Base-by-base conservation (phyloP, 1,140 invertebrate genomes). In the Palaemon carinicauda region DNA sequence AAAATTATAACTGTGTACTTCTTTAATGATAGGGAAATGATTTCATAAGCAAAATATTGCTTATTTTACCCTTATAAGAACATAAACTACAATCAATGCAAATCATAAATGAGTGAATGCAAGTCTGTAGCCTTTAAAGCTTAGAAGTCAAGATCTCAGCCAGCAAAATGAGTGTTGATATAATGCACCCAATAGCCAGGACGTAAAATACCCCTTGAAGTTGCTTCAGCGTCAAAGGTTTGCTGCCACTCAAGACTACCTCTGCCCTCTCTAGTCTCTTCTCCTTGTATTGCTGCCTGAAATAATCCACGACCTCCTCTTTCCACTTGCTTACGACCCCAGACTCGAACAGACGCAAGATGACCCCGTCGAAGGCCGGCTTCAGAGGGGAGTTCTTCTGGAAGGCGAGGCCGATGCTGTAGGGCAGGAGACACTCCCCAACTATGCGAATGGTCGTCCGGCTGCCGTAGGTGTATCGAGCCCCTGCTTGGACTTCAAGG, bases 361-460 rank as follows among this genome's bases (percentile, higher is more conserved):
- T 85, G 0, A 82, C 60, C 17, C 51, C 71, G 19, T 82, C 71
- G n/a, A 89, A 82, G 51, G 73, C 56, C n/a, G 56, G 24, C 51
- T 79, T 85, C 27, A 89, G 82, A 12, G 87, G 85, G n/a, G 89
- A 89, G 69, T 89, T 88, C 77, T 89, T 88, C 54, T 89, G 89
- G 33, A 87, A 88, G 50, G 78, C 88, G 14, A 89, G 60, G 24
- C 80, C 89, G 5, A 89, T 86, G 50, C 82, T 88, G 87, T 86
- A 89, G 33, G 87, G 82, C 15, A 87, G 71, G 29, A 89, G 69
- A 52, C 86, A 89, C 33, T 89, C 78, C n/a, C 74, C 54, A 3
- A 89, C 82, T 19, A 89, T 78, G 3, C 88, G 69, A 14, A 89
- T 87, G n/a, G 51, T 77, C 12, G 86, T 60, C 4, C 31, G 24